Evolutionary conservation across 2,888 invertebrate species (phyloP).

Genomic region (Cephus pulcher): DNA sequence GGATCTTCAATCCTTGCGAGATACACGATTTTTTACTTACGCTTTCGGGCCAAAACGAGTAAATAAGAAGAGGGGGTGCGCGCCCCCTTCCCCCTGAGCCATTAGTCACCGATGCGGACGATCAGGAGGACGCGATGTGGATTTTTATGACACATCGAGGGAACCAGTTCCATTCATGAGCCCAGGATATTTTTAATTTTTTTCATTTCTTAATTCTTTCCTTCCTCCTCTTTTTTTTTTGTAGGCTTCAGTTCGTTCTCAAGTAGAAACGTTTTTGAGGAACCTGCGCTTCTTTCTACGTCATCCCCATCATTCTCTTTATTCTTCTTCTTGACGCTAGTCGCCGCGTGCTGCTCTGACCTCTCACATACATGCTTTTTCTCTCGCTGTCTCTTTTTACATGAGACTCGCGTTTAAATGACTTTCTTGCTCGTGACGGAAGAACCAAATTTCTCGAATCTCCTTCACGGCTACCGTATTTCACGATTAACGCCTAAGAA

Average conservation of each 20-base stretch:
- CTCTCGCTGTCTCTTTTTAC: too few species aligned
- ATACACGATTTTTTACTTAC: constrained; percentile 49
- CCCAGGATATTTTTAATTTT: constrained; percentile 12
- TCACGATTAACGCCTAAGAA: too few species aligned
- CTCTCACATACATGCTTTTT: too few species aligned
- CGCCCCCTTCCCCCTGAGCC: constrained; percentile 27
- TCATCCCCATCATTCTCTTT: too few species aligned
- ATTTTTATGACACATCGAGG: constrained; percentile 51
- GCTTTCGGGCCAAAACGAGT: constrained; percentile 21
- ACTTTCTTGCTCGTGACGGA: too few species aligned
- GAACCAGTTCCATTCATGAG: constrained; percentile 51
- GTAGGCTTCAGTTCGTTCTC: not conserved
- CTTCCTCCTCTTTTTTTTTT: not conserved
- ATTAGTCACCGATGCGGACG: constrained; percentile 39
- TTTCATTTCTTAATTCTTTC: not conserved
- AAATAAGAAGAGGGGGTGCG: constrained; percentile 20
- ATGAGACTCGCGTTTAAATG: too few species aligned
- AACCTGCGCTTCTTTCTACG: too few species aligned
- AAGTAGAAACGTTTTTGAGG: too few species aligned
- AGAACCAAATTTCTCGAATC: too few species aligned
- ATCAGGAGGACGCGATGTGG: constrained; percentile 27
- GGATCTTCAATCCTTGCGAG: constrained; percentile 46
- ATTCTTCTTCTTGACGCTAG: too few species aligned
- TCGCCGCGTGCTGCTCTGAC: too few species aligned
- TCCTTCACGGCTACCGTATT: too few species aligned